phyloP scores from a whole-genome alignment of 2,797 vertebrate genomes.

The Pseudochromis fuscus region DNA sequence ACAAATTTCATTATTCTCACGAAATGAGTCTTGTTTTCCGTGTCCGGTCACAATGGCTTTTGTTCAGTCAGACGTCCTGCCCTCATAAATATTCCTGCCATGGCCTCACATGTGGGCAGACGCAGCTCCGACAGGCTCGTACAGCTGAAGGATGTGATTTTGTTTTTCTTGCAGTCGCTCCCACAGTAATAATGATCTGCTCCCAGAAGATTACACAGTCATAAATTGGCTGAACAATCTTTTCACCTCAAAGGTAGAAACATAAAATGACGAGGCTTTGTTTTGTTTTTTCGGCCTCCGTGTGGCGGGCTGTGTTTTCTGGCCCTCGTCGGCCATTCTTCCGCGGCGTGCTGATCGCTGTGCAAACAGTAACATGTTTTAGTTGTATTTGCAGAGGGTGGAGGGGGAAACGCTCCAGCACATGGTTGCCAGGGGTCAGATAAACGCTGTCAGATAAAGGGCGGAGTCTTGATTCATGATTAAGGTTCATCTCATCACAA shows the following conservation, averaged over 20 bases:
- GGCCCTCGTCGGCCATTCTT: slow-evolving; percentile 16
- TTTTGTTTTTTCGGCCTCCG: slow-evolving; percentile 4
- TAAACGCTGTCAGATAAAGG: slow-evolving; percentile 15
- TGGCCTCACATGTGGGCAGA: slow-evolving; percentile 26
- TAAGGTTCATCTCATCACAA: not conserved
- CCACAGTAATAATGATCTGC: slow-evolving; percentile 6
- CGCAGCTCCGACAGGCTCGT: not conserved
- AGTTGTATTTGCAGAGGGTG: slow-evolving; percentile 64
- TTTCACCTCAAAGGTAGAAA: slow-evolving; percentile 19
- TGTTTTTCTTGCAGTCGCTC: not conserved
- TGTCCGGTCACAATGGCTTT: slow-evolving; percentile 68
- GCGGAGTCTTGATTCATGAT: slow-evolving; percentile 5
- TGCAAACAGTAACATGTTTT: slow-evolving; percentile 62
- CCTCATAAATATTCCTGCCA: slow-evolving; percentile 51
- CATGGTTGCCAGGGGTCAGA: slow-evolving; percentile 56
- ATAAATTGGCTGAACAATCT: slow-evolving; percentile 1
- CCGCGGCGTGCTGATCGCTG: slow-evolving; percentile 15
- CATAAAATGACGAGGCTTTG: slow-evolving; percentile 3
- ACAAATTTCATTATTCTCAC: slow-evolving; percentile 54
- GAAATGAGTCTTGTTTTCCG: slow-evolving; percentile 52
- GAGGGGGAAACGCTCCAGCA: slow-evolving; percentile 8
- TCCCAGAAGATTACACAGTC: slow-evolving; percentile 16
- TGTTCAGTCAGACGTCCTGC: slow-evolving; percentile 59
- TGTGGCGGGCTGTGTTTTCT: slow-evolving; percentile 31
- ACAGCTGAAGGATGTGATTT: slow-evolving; percentile 17